These are phyloP conservation scores for Chrysomela aeneicollis DNA, from an alignment of 2,888 invertebrate genomes.

Conservation along the genomic window DNA sequence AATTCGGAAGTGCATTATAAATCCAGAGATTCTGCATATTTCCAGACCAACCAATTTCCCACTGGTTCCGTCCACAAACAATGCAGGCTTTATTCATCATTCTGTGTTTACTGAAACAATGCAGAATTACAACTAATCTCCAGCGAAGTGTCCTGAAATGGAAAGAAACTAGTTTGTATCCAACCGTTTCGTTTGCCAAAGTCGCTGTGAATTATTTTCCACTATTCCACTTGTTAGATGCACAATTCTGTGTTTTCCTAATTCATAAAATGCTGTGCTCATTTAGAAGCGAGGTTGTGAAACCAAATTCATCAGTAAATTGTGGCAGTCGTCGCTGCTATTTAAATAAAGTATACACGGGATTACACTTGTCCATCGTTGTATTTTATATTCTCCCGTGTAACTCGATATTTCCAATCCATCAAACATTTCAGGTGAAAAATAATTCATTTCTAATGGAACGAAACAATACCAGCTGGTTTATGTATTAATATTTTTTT, in stretches of 20 bases:
- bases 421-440: slow-evolving; percentile 47
- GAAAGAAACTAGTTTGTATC: neutral
- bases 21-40: neutral
- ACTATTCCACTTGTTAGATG: neutral
- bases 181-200: neutral
- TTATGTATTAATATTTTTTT: neutral
- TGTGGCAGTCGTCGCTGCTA: no score
- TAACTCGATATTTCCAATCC: slow-evolving; percentile 51
- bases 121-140: slow-evolving; percentile 2
- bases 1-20: neutral
- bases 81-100: slow-evolving; percentile 2
- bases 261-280: neutral
- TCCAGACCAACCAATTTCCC: neutral
- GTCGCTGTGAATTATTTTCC: neutral
- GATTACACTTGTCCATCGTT: no score
- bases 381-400: slow-evolving; percentile 45
- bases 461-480: neutral
- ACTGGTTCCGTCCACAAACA: neutral
- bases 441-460: slow-evolving; percentile 30
- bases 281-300: neutral
- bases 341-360: no score
- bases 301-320: no score
- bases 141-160: neutral
- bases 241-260: neutral
- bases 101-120: slow-evolving; percentile 4